phyloP scores from a whole-genome alignment of 2,113 vertebrate genomes.

The Cettia cetti region DNA sequence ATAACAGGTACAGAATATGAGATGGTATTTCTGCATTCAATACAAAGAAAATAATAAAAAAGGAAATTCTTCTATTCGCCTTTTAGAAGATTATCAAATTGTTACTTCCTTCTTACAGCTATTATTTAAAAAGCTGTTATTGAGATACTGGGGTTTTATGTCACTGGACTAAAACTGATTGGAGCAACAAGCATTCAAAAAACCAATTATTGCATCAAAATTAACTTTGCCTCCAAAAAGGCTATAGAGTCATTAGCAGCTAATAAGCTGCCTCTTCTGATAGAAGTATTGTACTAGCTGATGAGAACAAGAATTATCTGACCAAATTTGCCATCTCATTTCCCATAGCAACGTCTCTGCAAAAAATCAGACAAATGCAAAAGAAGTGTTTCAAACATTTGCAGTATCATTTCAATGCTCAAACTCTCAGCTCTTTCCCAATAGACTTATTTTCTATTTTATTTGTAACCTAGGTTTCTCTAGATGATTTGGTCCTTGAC shows the following conservation, averaged over 20 bases:
- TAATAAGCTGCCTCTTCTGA: neutral
- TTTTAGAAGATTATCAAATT: neutral
- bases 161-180: neutral
- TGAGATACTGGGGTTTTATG: fast-evolving
- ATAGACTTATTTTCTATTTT: neutral
- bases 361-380: neutral
- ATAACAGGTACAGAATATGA: neutral
- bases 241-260: neutral
- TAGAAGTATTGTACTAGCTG: neutral
- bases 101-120: neutral
- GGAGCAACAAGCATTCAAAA: neutral
- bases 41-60: neutral
- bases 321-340: neutral
- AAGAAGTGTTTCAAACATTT: neutral
- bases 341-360: neutral
- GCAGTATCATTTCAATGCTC: neutral
- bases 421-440: neutral
- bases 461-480: neutral
- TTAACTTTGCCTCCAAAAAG: neutral
- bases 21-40: neutral
- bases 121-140: neutral
- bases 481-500: neutral
- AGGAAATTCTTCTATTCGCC: neutral
- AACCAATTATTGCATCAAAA: neutral
- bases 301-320: neutral